phyloP scores from a whole-genome alignment of 2,113 vertebrate species.

The Tonatia bakeri region DNA sequence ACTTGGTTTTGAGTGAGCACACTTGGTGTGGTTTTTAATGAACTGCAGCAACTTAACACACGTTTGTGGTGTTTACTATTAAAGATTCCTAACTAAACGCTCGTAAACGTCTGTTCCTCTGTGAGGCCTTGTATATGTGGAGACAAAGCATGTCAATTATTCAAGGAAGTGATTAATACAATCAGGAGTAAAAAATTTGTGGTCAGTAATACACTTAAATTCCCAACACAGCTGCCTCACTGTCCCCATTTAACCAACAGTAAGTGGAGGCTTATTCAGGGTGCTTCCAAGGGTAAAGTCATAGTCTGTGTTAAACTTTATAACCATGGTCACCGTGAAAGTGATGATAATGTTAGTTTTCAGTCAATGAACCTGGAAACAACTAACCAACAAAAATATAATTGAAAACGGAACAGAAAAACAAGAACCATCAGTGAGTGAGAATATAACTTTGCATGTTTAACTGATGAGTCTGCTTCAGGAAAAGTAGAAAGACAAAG shows the following conservation, averaged over 20 bases:
- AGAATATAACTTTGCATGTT: not conserved
- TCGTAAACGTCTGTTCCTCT: not conserved
- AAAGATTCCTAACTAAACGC: not conserved
- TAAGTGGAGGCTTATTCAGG: not conserved
- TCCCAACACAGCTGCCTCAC: rapidly evolving
- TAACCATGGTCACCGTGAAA: not conserved
- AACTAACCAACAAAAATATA: not conserved
- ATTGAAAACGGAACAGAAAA: not conserved
- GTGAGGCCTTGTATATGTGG: not conserved
- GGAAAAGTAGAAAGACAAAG: not conserved
- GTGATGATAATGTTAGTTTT: not conserved
- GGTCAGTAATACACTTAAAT: not conserved
- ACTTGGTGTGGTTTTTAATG: not conserved
- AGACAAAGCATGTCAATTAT: not conserved
- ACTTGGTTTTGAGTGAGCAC: not conserved
- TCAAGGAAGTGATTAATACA: not conserved
- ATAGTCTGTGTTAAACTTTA: not conserved
- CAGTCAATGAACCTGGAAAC: not conserved
- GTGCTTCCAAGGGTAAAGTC: not conserved
- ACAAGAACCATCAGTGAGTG: not conserved
- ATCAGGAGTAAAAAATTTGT: not conserved
- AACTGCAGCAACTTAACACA: not conserved
- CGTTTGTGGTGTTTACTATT: not conserved
- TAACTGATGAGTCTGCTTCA: not conserved
- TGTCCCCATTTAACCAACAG: not conserved